phyloP scores from a whole-genome alignment of 2,113 vertebrate genomes.

The Clarias gariepinus region DNA sequence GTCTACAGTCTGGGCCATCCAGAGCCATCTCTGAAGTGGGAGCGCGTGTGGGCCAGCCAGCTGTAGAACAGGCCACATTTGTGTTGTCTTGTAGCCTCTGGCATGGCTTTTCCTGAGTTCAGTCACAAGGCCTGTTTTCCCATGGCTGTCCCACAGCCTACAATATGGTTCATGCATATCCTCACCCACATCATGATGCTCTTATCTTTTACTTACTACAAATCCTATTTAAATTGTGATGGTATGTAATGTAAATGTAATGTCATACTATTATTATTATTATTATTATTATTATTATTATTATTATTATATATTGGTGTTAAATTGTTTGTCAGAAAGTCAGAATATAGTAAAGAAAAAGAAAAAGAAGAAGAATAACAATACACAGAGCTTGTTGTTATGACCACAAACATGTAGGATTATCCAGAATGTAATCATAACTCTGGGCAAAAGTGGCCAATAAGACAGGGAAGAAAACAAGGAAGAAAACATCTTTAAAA shows the following conservation, averaged over 20 bases:
- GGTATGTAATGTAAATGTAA: neutral
- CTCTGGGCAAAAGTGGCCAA: conserved; percentile 69
- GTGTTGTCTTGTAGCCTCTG: conserved; percentile 33
- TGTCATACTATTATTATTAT: neutral
- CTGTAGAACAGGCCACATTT: conserved; percentile 38
- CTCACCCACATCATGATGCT: neutral
- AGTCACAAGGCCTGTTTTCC: conserved; percentile 38
- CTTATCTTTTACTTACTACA: neutral
- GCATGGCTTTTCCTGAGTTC: conserved; percentile 36
- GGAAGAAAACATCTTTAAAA: conserved; percentile 14
- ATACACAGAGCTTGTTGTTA: neutral
- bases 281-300: neutral
- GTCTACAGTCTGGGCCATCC: conserved; percentile 26
- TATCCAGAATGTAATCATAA: conserved; percentile 64
- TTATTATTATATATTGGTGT: neutral
- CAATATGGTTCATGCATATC: conserved; percentile 14
- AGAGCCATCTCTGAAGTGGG: conserved; percentile 13
- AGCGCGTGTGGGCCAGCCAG: conserved; percentile 23
- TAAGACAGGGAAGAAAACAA: conserved; percentile 2
- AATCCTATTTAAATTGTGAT: neutral
- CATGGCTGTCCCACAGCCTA: conserved; percentile 14
- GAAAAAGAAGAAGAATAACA: too few species aligned
- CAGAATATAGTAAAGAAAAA: neutral
- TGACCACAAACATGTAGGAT: conserved; percentile 66
- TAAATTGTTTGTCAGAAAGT: neutral